Conservation (phyloP, 2,113 vertebrate species). For the Pandion haliaetus region DNA sequence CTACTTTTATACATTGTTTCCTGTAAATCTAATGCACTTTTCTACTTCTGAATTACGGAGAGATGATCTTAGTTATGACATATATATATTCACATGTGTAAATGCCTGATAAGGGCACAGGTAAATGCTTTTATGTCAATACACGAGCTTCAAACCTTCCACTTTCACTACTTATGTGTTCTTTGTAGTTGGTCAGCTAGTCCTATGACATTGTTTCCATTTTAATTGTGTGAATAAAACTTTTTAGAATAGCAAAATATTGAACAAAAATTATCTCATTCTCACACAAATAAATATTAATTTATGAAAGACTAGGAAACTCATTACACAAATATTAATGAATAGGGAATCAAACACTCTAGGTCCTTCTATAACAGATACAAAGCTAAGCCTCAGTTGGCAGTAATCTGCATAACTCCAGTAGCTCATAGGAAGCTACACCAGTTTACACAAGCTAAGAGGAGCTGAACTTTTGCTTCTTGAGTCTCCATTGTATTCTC, state of each 20-base stretch:
- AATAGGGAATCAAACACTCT: neutral
- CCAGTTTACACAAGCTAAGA: neutral
- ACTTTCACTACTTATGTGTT: neutral
- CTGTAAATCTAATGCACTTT: neutral
- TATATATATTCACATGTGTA: neutral
- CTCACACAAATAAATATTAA: neutral
- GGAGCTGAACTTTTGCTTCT: conserved; percentile 21
- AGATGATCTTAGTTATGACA: neutral
- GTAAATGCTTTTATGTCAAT: neutral
- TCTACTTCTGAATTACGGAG: neutral
- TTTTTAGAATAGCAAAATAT: neutral
- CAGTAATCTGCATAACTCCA: neutral
- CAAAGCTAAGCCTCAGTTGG: neutral
- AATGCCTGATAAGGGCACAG: neutral
- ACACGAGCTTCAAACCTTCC: neutral
- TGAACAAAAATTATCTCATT: neutral
- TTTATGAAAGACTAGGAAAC: neutral
- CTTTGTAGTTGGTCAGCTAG: neutral
- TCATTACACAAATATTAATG: neutral
- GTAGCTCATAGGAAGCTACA: neutral
- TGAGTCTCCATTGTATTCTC: conserved; percentile 5
- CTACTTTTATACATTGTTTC: neutral
- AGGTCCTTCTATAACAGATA: neutral
- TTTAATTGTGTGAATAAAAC: neutral
- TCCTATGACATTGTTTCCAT: neutral